Percentiles rank a stretch among this genome's conserved stretches.
These are phyloP conservation scores for Eubasilissa splendida DNA, from an alignment of 2,888 invertebrate species.

Conservation along the genomic window DNA sequence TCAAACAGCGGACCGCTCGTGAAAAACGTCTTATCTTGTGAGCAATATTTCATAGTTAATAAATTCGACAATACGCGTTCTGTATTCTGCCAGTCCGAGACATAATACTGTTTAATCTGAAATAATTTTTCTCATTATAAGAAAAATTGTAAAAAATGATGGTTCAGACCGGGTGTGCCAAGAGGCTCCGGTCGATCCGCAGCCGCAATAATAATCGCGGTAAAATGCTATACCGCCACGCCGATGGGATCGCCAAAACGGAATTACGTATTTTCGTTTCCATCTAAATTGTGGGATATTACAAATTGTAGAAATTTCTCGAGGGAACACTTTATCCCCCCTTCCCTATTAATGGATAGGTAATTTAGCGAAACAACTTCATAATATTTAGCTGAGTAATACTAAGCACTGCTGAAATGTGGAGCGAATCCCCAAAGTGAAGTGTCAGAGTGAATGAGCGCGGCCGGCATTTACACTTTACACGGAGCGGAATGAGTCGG, in stretches of 20 bases:
- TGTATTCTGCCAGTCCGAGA: neutral
- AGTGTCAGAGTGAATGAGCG: constrained; percentile 17
- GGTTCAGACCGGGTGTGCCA: neutral
- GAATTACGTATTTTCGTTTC: constrained; percentile 6
- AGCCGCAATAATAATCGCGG: neutral
- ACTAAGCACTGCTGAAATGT: neutral
- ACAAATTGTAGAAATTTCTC: constrained; percentile 1
- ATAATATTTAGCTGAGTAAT: constrained; percentile 37
- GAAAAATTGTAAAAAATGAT: neutral
- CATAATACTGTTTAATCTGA: neutral
- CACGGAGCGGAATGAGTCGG: too few relatives aligned
- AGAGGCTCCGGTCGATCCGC: neutral
- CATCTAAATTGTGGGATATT: constrained; percentile 4
- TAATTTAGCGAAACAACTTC: constrained; percentile 35
- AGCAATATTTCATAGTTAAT: too few relatives aligned
- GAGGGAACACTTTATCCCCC: constrained; percentile 11
- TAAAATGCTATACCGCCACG: neutral
- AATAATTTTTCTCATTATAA: neutral
- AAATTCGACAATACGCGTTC: neutral
- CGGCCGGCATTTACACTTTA: neutral
- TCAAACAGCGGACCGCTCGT: too few relatives aligned
- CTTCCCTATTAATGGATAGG: constrained; percentile 20
- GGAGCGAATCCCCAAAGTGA: constrained; percentile 21
- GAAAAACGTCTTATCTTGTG: too few relatives aligned
- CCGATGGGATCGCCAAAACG: neutral